phyloP scores from a whole-genome alignment of 2,888 invertebrate genomes.

The Campopleginae sp. region DNA sequence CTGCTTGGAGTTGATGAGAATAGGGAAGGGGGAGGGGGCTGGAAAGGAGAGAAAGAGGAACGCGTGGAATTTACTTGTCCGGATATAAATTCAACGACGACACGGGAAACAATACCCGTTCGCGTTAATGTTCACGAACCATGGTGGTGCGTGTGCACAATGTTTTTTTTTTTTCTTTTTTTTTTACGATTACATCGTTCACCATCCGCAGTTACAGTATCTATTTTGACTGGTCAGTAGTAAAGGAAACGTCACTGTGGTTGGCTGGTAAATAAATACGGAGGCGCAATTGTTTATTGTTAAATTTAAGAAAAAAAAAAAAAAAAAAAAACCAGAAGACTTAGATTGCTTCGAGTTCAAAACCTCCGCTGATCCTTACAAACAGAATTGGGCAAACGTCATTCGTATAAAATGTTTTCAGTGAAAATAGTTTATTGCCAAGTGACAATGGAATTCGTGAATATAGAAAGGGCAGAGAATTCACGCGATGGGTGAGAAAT shows the following conservation, averaged over 20 bases:
- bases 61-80: constrained; percentile 50
- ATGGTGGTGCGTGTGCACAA: constrained; percentile 51
- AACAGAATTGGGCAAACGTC: constrained; percentile 45
- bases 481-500: constrained; percentile 55
- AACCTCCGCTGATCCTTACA: background rate
- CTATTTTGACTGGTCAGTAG: constrained; percentile 47
- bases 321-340: constrained; percentile 8
- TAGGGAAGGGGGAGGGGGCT: background rate
- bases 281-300: background rate
- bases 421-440: constrained; percentile 82
- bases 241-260: constrained; percentile 38
- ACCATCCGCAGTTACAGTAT: constrained; percentile 17
- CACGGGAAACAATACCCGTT: constrained; percentile 60
- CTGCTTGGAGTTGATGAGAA: background rate
- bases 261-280: constrained; percentile 25
- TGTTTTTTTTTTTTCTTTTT: constrained; percentile 39
- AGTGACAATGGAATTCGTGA: constrained; percentile 81
- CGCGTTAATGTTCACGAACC: constrained; percentile 58
- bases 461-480: constrained; percentile 58
- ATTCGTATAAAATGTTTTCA: constrained; percentile 78
- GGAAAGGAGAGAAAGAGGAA: constrained; percentile 38
- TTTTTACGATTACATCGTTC: constrained; percentile 53
- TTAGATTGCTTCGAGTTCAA: background rate
- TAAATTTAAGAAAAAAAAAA: no score
- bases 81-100: constrained; percentile 55